Evolutionary conservation across 2,797 vertebrate species (phyloP).

Genomic region (Squalus acanthias): DNA sequence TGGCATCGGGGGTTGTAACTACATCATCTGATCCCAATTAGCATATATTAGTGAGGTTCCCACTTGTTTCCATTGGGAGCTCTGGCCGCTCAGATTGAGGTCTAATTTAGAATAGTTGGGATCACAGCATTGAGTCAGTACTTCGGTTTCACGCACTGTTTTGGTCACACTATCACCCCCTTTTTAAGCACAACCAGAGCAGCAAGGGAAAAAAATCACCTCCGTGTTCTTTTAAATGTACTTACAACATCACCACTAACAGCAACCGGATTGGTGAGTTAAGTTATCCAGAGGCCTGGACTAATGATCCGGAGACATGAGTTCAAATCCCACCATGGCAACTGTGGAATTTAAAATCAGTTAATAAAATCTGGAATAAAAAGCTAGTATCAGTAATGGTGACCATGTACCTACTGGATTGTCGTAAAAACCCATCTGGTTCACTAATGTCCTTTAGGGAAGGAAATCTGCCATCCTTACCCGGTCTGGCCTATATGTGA

Average conservation of each 20-base stretch:
- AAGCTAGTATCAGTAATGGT: too few relatives aligned
- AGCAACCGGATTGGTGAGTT: neutral
- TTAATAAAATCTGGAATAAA: too few relatives aligned
- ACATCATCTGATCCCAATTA: neutral
- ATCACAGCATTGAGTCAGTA: neutral
- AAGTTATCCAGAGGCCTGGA: neutral
- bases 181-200: neutral
- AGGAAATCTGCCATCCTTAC: too few relatives aligned
- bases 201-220: neutral
- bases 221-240: neutral
- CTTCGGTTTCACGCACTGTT: neutral
- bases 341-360: too few relatives aligned
- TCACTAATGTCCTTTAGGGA: too few relatives aligned
- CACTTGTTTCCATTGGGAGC: neutral
- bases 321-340: too few relatives aligned
- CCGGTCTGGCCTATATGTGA: too few relatives aligned
- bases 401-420: too few relatives aligned
- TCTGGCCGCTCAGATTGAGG: neutral
- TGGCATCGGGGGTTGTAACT: neutral
- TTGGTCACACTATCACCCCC: neutral
- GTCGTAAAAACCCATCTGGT: too few relatives aligned
- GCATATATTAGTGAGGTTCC: neutral
- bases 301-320: too few relatives aligned
- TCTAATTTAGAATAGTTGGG: neutral
- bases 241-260: neutral